Percentiles rank a stretch among this genome's conserved stretches.
Evolutionary conservation across 2,888 invertebrate species (phyloP).

Genomic region (Pterostichus niger): DNA sequence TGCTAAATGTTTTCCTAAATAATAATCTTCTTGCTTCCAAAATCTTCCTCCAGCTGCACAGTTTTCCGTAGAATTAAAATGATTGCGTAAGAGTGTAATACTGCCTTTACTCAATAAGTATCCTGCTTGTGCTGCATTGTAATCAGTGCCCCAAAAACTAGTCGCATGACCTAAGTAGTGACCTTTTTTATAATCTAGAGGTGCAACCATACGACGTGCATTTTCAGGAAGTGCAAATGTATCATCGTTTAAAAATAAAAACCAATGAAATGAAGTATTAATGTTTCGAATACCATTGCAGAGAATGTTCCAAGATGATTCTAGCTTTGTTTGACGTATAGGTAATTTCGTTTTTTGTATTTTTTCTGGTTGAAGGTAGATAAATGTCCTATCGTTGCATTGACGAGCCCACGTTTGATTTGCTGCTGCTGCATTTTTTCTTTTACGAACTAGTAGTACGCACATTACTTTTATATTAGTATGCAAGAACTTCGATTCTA

Average conservation of each 20-base stretch:
- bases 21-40: slow-evolving; percentile 81
- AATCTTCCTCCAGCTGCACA: slow-evolving; percentile 78
- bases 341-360: slow-evolving; percentile 70
- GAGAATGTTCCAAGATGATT: slow-evolving; percentile 74
- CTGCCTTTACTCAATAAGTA: slow-evolving; percentile 79
- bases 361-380: slow-evolving; percentile 70
- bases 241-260: slow-evolving; percentile 79
- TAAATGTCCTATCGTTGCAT: slow-evolving; percentile 72
- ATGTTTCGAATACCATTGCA: slow-evolving; percentile 72
- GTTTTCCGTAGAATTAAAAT: slow-evolving; percentile 75
- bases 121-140: slow-evolving; percentile 80
- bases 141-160: slow-evolving; percentile 79
- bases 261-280: slow-evolving; percentile 76
- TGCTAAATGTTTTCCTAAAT: slow-evolving; percentile 80
- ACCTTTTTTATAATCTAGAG: slow-evolving; percentile 75
- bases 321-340: slow-evolving; percentile 69
- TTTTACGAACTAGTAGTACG: slow-evolving; percentile 70
- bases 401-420: slow-evolving; percentile 74
- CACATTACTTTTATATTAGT: slow-evolving; percentile 70
- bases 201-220: slow-evolving; percentile 78
- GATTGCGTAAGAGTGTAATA: slow-evolving; percentile 75
- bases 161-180: slow-evolving; percentile 81
- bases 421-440: slow-evolving; percentile 70
- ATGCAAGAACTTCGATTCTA: slow-evolving; percentile 71
- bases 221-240: slow-evolving; percentile 80